Conservation (phyloP, 2,797 vertebrate species). For the Melopsittacus undulatus region DNA sequence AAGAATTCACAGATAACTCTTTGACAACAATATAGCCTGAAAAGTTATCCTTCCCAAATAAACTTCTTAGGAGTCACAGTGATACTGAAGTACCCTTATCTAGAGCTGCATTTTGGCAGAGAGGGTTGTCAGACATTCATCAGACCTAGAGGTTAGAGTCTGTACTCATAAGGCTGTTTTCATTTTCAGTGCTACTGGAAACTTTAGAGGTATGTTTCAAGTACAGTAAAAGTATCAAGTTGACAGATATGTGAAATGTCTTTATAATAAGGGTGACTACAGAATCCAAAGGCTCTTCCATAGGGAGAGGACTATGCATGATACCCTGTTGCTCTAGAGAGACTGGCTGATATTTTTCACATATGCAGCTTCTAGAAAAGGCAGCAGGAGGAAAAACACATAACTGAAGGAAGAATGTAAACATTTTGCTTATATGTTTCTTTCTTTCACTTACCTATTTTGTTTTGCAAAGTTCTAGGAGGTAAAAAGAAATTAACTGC, state of each 20-base stretch:
- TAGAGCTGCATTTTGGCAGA: background rate
- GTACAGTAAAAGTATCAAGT: background rate
- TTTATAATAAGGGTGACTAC: background rate
- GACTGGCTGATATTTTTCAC: background rate
- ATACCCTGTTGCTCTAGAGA: background rate
- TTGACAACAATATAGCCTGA: background rate
- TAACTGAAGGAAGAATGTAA: background rate
- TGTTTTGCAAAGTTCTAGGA: background rate
- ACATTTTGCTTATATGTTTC: background rate
- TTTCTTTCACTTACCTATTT: background rate
- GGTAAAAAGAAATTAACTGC: background rate
- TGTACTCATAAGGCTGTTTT: background rate
- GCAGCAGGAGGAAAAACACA: background rate
- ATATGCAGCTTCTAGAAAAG: background rate
- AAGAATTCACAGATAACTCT: background rate
- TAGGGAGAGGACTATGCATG: accelerated
- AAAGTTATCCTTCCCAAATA: background rate
- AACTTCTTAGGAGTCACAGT: background rate
- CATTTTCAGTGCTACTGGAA: background rate
- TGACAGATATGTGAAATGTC: background rate
- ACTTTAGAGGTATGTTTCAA: background rate
- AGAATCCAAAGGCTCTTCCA: background rate
- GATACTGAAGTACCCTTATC: background rate
- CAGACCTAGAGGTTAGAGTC: background rate
- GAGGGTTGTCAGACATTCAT: background rate